Base-by-base conservation (phyloP, 2,888 invertebrate genomes). In the Tiliacea aurago region DNA sequence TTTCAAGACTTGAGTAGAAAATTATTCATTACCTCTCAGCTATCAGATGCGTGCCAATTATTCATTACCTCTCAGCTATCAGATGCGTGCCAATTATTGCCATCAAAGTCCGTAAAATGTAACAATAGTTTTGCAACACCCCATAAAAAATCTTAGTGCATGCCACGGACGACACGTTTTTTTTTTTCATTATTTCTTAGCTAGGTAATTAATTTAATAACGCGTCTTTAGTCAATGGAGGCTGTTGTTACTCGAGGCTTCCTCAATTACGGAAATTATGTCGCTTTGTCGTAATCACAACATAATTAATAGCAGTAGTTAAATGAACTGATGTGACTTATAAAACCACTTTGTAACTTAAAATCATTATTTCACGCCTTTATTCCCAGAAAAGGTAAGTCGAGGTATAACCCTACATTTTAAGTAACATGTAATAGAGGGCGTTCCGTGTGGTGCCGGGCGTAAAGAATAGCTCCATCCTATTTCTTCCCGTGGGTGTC, bases 121-220 rank as follows among this genome's bases (percentile, higher is more conserved):
- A 45, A 56, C 23, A 51, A 20, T 53, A 18, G 23, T 43, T 41
- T 59, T 49, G 20, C 61, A 45, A 75, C 10, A 37, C 1, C 1
- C 33, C 43, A 73, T 49, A 41, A 58, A n/a, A 28, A 41, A 15
- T 13, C 15, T 41, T 3, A 37, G 13, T 65, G 43, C 55, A 23
- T 13, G 23, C n/a, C 15, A 59, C 37, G 47, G 33, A n/a, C 13
- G n/a, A 7, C 37, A 23, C 20, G 11, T 28, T 2, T 58, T 15
- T 55, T 59, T 67, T 55, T 80, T 55, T 47, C 18, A 62, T 33
- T 11, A 33, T 33, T 13, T 15, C 20, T 41, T 7, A 47, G 33
- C 15, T 49, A n/a, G n/a, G n/a, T n/a, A 66, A 75, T 80, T 73
- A 45, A 61, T 55, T 67, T 78, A 80, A 80, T 81, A 37, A 62